phyloP scores from a whole-genome alignment of 2,113 vertebrate genomes.

The Pteropus alecto region DNA sequence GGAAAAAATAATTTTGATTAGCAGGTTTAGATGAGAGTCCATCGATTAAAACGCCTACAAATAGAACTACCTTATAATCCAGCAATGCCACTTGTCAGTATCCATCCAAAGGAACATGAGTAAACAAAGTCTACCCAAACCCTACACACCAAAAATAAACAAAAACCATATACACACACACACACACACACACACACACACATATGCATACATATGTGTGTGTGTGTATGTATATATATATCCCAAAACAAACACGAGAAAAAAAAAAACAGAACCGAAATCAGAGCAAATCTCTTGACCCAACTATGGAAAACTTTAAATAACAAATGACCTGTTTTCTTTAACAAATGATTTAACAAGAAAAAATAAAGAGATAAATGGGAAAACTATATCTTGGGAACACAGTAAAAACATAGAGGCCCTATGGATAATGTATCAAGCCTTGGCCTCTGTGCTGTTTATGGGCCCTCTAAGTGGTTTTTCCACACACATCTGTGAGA shows the following conservation, averaged over 20 bases:
- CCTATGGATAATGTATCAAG: background rate
- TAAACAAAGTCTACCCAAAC: background rate
- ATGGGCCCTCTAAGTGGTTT: background rate
- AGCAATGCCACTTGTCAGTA: background rate
- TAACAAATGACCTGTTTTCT: background rate
- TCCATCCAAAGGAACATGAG: background rate
- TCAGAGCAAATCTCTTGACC: background rate
- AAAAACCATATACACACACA: background rate
- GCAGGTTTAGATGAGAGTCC: background rate
- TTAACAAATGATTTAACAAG: background rate
- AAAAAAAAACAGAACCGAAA: background rate
- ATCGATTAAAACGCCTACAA: slow-evolving; percentile 19
- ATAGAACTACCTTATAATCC: background rate
- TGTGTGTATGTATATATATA: too few relatives aligned
- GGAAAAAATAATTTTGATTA: background rate
- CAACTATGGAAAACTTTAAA: background rate
- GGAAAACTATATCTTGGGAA: background rate
- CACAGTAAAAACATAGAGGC: background rate
- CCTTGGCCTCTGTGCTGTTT: background rate
- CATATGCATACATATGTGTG: too few relatives aligned
- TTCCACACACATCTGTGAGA: background rate
- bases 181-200: background rate
- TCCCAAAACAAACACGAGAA: too few relatives aligned
- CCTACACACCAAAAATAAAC: background rate
- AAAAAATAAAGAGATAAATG: background rate